phyloP scores from a whole-genome alignment of 2,797 vertebrate genomes.

The Carduelis carduelis region DNA sequence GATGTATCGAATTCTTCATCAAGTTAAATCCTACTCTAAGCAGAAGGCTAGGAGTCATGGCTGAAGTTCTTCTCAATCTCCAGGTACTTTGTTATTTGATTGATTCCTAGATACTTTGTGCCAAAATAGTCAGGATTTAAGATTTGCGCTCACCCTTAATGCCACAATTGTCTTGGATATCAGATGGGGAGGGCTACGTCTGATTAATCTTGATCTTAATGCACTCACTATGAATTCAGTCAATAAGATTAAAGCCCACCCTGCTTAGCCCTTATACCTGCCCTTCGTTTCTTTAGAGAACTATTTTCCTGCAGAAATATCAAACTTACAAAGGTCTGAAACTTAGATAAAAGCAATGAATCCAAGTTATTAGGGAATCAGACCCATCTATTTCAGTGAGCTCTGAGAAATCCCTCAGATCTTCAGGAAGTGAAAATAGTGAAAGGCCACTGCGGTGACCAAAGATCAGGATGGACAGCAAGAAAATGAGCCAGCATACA shows the following conservation, averaged over 20 bases:
- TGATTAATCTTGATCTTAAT: background rate
- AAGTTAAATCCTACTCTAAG: background rate
- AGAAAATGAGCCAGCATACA: background rate
- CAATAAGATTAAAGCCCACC: background rate
- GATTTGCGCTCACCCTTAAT: background rate
- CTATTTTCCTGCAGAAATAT: background rate
- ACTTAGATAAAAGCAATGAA: background rate
- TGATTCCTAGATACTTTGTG: background rate
- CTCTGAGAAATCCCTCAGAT: background rate
- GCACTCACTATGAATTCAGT: background rate
- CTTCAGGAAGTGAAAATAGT: background rate
- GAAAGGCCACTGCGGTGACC: background rate
- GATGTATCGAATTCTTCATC: background rate
- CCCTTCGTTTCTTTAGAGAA: background rate
- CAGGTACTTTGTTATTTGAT: background rate
- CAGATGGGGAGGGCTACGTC: fast-evolving
- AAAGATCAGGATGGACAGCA: background rate
- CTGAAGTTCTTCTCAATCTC: background rate
- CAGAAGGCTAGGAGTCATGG: background rate
- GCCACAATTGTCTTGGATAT: background rate
- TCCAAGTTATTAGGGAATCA: background rate
- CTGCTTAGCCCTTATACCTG: background rate
- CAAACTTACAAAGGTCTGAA: background rate
- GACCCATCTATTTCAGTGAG: background rate
- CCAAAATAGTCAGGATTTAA: background rate